Conservation (phyloP, 1,140 invertebrate species). For the Bombus sylvicola region DNA sequence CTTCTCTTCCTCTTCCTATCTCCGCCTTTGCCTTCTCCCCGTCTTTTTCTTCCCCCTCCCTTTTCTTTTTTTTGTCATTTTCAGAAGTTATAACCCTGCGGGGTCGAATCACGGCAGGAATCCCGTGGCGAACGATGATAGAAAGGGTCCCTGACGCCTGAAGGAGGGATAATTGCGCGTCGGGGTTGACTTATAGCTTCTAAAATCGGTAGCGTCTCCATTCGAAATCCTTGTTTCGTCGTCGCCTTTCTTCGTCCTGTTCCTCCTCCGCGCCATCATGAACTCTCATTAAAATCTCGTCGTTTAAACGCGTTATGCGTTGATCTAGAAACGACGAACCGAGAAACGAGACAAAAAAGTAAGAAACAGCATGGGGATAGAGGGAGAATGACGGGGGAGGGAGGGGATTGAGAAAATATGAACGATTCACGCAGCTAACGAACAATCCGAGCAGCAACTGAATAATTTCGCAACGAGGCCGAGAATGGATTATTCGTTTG, state of each 20-base stretch:
- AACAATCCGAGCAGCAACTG: not conserved
- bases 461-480: slow-evolving; percentile 18
- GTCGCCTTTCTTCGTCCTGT: not conserved
- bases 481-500: slow-evolving; percentile 44
- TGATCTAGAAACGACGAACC: not conserved
- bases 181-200: slow-evolving; percentile 79
- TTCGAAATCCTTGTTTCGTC: slow-evolving; percentile 48
- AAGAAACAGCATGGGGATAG: too few species aligned
- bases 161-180: slow-evolving; percentile 77
- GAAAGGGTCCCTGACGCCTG: slow-evolving; percentile 55
- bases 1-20: not conserved
- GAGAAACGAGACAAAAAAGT: not conserved
- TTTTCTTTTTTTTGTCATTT: slow-evolving; percentile 56
- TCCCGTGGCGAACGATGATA: slow-evolving; percentile 62
- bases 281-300: slow-evolving; percentile 32
- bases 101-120: slow-evolving; percentile 61
- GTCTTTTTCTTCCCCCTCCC: not conserved
- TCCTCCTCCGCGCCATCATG: not conserved
- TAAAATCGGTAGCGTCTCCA: slow-evolving; percentile 76
- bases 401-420: not conserved
- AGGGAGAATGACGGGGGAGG: too few species aligned
- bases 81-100: slow-evolving; percentile 58
- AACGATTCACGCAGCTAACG: slow-evolving; percentile 6
- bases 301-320: not conserved
- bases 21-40: slow-evolving; percentile 32